These are phyloP conservation scores for Patella ulyssiponensis DNA, from an alignment of 2,888 invertebrate genomes.

Conservation along the genomic window DNA sequence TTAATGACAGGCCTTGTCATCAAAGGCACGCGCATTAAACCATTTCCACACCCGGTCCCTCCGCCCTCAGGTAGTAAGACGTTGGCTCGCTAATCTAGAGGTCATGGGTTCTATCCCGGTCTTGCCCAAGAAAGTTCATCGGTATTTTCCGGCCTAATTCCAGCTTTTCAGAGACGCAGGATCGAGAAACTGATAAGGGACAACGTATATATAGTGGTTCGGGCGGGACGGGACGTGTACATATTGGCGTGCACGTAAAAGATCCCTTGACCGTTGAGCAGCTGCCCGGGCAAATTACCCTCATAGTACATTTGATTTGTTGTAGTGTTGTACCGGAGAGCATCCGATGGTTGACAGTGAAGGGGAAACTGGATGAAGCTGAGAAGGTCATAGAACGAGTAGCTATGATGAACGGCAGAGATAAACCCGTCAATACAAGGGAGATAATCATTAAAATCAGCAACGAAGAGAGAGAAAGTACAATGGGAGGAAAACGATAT, in stretches of 20 bases:
- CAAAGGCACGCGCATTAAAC: too few relatives aligned
- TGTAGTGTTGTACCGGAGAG: conserved; percentile 50
- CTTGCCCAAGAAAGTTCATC: too few relatives aligned
- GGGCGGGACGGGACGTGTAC: not conserved
- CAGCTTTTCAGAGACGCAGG: too few relatives aligned
- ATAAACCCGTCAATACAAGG: conserved; percentile 33
- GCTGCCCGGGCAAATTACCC: not conserved
- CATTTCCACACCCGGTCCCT: too few relatives aligned
- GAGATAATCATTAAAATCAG: conserved; percentile 28
- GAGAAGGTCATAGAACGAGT: conserved; percentile 41
- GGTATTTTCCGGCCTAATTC: too few relatives aligned
- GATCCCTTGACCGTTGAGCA: not conserved
- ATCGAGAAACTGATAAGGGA: too few relatives aligned
- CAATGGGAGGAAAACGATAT: conserved; percentile 39
- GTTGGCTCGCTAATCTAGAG: too few relatives aligned
- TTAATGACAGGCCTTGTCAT: too few relatives aligned
- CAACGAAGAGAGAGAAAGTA: conserved; percentile 24
- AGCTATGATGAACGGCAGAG: conserved; percentile 44
- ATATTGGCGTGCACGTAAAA: not conserved
- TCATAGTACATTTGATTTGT: not conserved
- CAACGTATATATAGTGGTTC: not conserved
- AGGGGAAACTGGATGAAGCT: conserved; percentile 44
- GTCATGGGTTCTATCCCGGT: too few relatives aligned
- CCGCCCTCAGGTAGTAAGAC: too few relatives aligned
- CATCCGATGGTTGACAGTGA: conserved; percentile 49